These are phyloP conservation scores for Megalops cyprinoides DNA, from an alignment of 2,797 vertebrate species.

Conservation along the genomic window DNA sequence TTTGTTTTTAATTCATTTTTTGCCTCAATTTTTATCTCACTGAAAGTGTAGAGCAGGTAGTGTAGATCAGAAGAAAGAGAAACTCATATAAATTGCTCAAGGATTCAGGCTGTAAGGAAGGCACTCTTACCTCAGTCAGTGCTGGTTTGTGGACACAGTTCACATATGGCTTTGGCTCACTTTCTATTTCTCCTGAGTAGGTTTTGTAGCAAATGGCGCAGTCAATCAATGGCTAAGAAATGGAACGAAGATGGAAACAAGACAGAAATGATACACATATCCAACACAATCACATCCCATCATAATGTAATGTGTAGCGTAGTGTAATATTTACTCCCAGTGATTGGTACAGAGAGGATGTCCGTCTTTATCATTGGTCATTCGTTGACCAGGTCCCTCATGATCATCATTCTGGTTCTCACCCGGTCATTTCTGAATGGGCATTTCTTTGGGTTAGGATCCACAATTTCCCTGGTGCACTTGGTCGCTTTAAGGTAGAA, in stretches of 20 bases:
- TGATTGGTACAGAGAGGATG: background rate
- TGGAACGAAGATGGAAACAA: background rate
- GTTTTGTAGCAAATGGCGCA: slow-evolving; percentile 73
- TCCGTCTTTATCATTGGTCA: background rate
- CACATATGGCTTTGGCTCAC: slow-evolving; percentile 65
- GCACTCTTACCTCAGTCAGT: slow-evolving; percentile 61
- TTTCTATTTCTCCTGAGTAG: slow-evolving; percentile 55
- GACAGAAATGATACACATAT: background rate
- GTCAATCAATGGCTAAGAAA: slow-evolving; percentile 48
- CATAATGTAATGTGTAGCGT: background rate
- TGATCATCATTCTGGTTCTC: slow-evolving; percentile 40
- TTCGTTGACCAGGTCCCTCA: background rate
- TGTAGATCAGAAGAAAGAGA: too few species aligned
- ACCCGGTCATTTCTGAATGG: slow-evolving; percentile 71
- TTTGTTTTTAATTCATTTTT: too few species aligned
- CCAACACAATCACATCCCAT: background rate
- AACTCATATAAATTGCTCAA: too few species aligned
- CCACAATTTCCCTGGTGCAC: slow-evolving; percentile 59
- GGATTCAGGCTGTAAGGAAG: too few species aligned
- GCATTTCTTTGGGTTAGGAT: slow-evolving; percentile 51
- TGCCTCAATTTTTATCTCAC: too few species aligned
- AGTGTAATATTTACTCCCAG: background rate
- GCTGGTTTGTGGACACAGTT: slow-evolving; percentile 68
- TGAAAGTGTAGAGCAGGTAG: too few species aligned
- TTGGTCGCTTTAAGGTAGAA: slow-evolving; percentile 73